phyloP scores from a whole-genome alignment of 2,797 vertebrate species.

The Hemitrygon akajei region DNA sequence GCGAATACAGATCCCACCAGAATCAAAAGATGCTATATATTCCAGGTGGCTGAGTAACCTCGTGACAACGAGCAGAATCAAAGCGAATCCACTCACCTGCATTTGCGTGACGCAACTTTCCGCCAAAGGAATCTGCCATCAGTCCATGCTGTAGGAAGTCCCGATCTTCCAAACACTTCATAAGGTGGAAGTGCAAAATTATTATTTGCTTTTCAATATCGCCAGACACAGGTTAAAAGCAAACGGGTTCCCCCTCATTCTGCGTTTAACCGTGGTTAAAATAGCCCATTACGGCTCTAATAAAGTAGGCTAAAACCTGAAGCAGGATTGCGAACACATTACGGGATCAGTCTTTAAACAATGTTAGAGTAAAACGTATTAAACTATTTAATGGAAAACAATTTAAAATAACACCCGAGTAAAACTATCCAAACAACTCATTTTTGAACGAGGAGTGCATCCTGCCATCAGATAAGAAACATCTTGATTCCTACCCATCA shows the following conservation, averaged over 20 bases:
- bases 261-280: not conserved
- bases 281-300: not conserved
- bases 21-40: not conserved
- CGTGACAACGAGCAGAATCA: not conserved
- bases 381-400: not conserved
- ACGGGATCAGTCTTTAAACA: not conserved
- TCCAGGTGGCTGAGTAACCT: not conserved
- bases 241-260: too few species aligned
- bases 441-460: not conserved
- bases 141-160: not conserved
- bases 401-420: not conserved
- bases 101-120: not conserved
- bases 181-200: not conserved
- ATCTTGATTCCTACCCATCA: not conserved
- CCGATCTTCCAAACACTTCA: constrained; percentile 4
- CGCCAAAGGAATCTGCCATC: not conserved
- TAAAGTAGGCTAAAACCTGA: not conserved
- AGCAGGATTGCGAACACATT: not conserved
- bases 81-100: not conserved
- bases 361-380: not conserved
- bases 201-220: not conserved
- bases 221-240: not conserved
- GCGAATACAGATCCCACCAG: not conserved
- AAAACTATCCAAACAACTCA: not conserved
- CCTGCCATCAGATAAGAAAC: not conserved